Base-by-base conservation (phyloP, 2,888 invertebrate genomes). In the Parochlus steinenii region DNA sequence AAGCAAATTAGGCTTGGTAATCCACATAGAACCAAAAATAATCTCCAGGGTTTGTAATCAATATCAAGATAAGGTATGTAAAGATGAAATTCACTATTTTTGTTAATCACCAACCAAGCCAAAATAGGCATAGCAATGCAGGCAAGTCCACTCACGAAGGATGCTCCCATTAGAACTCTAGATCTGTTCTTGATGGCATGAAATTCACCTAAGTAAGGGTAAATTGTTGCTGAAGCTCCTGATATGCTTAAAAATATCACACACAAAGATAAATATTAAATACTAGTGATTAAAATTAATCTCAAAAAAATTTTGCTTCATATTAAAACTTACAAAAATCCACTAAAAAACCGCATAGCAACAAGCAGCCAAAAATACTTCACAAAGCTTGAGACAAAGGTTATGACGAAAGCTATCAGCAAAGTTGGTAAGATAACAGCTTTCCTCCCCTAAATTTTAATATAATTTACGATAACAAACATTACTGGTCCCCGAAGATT, bases 201-300 rank as follows among this genome's bases (percentile, higher is more conserved):
- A 44, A 65, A 65, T 47, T 67, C 67, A 10, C 67, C 64, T 12
- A 62, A 50, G 45, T 62, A 66, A 4, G 64, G 63, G 43, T 64
- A 66, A 4, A 64, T 51, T 7, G 63, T 58, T 2, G 64, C 61
- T 6, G 65, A 63, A 7, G 65, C 56, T n/a, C 63, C 65, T 7
- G 54, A 53, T 35, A 56, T 46, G 31, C 56, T 57, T 31, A 3
- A 43, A 39, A 35, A 11, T 39, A 16, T 22, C 28, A 28, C 10
- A 37, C 12, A 16, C 4, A n/a, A 17, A n/a, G n/a, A n/a, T n/a
- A n/a, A n/a, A n/a, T n/a, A n/a, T n/a, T n/a, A n/a, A n/a, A n/a
- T n/a, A n/a, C n/a, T n/a, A n/a, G n/a, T n/a, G n/a, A n/a, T n/a
- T n/a, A n/a, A n/a, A n/a, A n/a, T n/a, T n/a, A n/a, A n/a, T n/a